A percentile compares a stretch with the other conserved stretches of the same genome.
Evolutionary conservation across 1,140 invertebrate genomes (phyloP).

Genomic region (Drosophila elegans): DNA sequence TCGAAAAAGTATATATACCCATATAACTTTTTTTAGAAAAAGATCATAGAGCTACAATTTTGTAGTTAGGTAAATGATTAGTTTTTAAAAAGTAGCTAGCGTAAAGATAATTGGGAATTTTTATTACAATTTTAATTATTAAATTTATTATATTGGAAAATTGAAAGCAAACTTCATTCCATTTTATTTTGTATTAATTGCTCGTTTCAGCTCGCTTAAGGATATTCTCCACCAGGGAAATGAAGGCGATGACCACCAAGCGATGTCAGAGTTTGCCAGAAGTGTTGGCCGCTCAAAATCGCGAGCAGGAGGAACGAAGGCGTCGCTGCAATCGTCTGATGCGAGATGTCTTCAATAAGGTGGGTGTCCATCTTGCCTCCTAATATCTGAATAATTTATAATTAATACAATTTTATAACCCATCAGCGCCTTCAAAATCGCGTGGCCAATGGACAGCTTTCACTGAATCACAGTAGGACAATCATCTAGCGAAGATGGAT

Average conservation of each 20-base stretch:
- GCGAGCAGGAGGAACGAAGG: conserved; percentile 54
- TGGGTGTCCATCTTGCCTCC: conserved; percentile 10
- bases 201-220: conserved; percentile 55
- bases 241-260: conserved; percentile 79
- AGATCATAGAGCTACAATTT: too few species aligned
- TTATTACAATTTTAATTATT: too few species aligned
- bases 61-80: too few species aligned
- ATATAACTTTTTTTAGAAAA: too few species aligned
- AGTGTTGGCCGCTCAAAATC: conserved; percentile 60
- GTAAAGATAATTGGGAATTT: too few species aligned
- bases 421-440: conserved; percentile 75
- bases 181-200: too few species aligned
- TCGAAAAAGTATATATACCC: too few species aligned
- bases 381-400: neutral
- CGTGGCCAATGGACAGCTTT: conserved; percentile 68
- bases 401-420: neutral
- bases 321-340: conserved; percentile 71
- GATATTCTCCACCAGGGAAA: conserved; percentile 70
- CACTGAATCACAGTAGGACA: conserved; percentile 74
- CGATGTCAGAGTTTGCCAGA: conserved; percentile 70
- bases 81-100: too few species aligned
- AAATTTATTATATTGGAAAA: too few species aligned
- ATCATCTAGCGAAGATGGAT: conserved; percentile 56
- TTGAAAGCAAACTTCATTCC: too few species aligned
- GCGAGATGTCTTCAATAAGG: conserved; percentile 78